Evolutionary conservation across 1,140 invertebrate species (phyloP), one percentile per base, ranked within the genome.

Genomic region (Euwallacea fornicatus): DNA sequence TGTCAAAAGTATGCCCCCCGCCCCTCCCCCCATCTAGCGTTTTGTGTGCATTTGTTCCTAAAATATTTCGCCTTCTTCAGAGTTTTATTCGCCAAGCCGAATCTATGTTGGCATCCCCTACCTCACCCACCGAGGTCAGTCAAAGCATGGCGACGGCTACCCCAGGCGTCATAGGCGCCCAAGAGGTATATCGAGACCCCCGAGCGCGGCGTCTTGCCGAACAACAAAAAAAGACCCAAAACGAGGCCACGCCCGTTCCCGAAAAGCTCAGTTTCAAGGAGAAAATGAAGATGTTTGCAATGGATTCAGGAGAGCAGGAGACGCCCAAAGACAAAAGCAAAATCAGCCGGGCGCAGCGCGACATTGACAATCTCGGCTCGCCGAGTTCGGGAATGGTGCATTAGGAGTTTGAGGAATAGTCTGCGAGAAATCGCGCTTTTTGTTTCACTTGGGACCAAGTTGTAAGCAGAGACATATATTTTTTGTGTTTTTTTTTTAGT

Each of bases 261-360:
- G 94, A 96, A 80, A 95, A 96, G 78, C 83, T 97, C 8, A 93
- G 91, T 62, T 97, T 97, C 80, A 94, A 95, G 81, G 95, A 97
- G 80, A 97, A 97, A 83, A 97, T 97, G 94, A 95, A 96, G 82
- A 96, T 97, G 93, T 97, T 97, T 84, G 95, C 94, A 10, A 90
- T 95, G 84, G 94, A 96, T 83, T 93, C 93, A 0, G 94, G 94
- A 33, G 93, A 96, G 81, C 86, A 89, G 76, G 88, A 90, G 73
- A 94, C 93, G 10, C 93, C 93, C 53, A 91, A 93, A 81, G 93
- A 96, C 79, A 96, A 95, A 85, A 91, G 95, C 46, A 97, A 96
- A 84, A 95, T 94, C 78, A 96, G 93, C n/a, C 86, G 92, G 74
- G 93, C 93, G 46, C 94, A 96, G 82, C 86, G 94, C 74, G 94